Conservation (phyloP, 2,888 invertebrate species). For the Altica lythri region DNA sequence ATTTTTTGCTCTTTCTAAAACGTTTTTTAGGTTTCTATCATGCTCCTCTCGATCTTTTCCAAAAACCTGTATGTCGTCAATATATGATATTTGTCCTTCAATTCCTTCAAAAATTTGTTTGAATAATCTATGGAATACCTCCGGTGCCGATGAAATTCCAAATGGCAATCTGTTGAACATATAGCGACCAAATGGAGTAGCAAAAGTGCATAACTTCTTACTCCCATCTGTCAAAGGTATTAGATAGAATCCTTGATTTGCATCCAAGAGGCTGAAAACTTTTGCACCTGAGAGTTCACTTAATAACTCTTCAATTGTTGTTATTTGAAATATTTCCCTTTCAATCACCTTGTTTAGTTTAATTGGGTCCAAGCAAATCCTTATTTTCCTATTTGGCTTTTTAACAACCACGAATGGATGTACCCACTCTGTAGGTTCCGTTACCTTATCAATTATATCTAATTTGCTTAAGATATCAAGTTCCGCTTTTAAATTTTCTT, state of each 20-base stretch:
- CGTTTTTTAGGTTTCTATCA: background rate
- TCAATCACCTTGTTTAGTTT: no score
- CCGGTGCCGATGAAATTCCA: slow-evolving; percentile 11
- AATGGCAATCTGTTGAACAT: slow-evolving; percentile 16
- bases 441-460: no score
- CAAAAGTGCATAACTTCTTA: background rate
- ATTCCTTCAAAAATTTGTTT: background rate
- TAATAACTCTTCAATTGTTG: no score
- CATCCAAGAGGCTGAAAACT: no score
- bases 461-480: no score
- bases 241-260: background rate
- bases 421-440: background rate
- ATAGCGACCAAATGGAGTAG: slow-evolving; percentile 33
- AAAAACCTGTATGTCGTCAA: background rate
- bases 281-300: no score
- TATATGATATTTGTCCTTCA: background rate
- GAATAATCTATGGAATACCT: slow-evolving; percentile 9
- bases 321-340: no score
- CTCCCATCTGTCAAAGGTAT: background rate
- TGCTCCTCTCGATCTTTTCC: background rate
- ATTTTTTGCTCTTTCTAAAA: background rate
- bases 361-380: no score
- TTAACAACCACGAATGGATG: no score
- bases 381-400: no score
- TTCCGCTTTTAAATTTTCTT: no score